Base-by-base conservation (phyloP, 1,140 invertebrate genomes). In the Caenorhabditis briggsae region DNA sequence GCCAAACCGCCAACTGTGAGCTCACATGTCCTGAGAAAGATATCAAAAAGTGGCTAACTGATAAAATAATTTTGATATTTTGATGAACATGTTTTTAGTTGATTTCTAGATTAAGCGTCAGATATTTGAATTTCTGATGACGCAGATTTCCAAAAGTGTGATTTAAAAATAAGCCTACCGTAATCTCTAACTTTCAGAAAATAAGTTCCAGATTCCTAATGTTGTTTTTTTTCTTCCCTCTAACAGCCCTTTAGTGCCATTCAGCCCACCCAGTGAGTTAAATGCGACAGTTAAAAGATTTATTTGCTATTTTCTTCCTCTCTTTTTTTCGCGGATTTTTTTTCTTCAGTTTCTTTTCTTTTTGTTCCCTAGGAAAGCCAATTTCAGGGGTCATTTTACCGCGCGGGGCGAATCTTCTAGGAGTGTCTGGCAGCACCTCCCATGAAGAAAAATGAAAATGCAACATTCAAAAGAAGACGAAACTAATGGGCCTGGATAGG, bases 231-330 rank as follows among this genome's bases (percentile, higher is more conserved):
- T 53, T 53, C 50, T 6, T 11, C 11, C 11, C 50, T 5, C 16
- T 16, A 53, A 53, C 11, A 53, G 50, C 56, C 56, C 56, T 18
- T 20, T 18, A 58, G 25, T 65, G 6, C 65, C 65, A 74, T 74
- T 74, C 46, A 18, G 65, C 65, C 41, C 65, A 18, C 43, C 65
- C 65, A 74, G 65, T 74, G 41, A 74, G 65, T 74, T 18, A 74
- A 74, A 74, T 46, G 11, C 65, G 65, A 74, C 65, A 74, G 65
- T 74, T 74, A 74, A 74, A 74, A 74, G 65, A 74, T 74, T 74
- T 74, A 74, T 74, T 46, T 74, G 65, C 46, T 74, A 74, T 74
- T 74, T 74, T 74, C 41, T 46, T 74, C 43, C 9, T n/a, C 43
- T 46, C n/a, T 16, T 74, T 74, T 74, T 33, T 33, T 33, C 33